These are phyloP conservation scores for Remorina albescens DNA, from an alignment of 2,797 vertebrate species.

Conservation along the genomic window DNA sequence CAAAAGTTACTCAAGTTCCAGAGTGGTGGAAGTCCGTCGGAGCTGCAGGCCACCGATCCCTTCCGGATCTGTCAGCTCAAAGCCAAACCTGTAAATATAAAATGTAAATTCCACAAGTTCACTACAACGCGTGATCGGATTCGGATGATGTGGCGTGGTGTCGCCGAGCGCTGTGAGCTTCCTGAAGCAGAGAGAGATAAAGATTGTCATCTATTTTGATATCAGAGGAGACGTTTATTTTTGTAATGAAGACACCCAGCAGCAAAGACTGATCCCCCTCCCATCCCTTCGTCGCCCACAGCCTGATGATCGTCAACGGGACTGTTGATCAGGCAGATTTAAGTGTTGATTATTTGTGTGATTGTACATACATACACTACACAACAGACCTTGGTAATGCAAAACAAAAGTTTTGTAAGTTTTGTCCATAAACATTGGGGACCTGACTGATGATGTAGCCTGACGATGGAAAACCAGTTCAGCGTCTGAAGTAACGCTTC, in stretches of 20 bases:
- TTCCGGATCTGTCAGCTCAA: slow-evolving; percentile 12
- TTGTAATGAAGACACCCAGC: slow-evolving; percentile 69
- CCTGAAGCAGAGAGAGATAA: slow-evolving; percentile 48
- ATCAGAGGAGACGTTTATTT: slow-evolving; percentile 82
- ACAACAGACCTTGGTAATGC: neutral
- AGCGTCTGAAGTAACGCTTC: no score
- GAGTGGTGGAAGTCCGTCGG: neutral
- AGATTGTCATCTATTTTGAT: slow-evolving; percentile 80
- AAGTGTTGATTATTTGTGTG: slow-evolving; percentile 48
- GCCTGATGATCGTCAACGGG: slow-evolving; percentile 26
- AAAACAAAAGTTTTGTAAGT: slow-evolving; percentile 3
- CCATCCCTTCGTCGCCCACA: neutral
- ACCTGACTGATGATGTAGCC: slow-evolving; percentile 7
- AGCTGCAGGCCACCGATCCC: no score
- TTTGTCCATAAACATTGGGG: slow-evolving; percentile 14
- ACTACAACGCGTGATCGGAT: neutral
- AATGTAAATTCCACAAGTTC: slow-evolving; percentile 17
- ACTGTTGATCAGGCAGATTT: slow-evolving; percentile 13
- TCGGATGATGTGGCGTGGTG: neutral
- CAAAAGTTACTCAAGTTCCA: neutral
- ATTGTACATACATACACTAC: slow-evolving; percentile 49
- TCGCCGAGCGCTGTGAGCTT: slow-evolving; percentile 5
- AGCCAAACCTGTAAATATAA: slow-evolving; percentile 48
- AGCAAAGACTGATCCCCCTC: slow-evolving; percentile 41
- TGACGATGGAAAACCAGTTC: slow-evolving; percentile 13